Evolutionary conservation across 2,888 invertebrate genomes (phyloP).

Genomic region (Lucinisca nassula): DNA sequence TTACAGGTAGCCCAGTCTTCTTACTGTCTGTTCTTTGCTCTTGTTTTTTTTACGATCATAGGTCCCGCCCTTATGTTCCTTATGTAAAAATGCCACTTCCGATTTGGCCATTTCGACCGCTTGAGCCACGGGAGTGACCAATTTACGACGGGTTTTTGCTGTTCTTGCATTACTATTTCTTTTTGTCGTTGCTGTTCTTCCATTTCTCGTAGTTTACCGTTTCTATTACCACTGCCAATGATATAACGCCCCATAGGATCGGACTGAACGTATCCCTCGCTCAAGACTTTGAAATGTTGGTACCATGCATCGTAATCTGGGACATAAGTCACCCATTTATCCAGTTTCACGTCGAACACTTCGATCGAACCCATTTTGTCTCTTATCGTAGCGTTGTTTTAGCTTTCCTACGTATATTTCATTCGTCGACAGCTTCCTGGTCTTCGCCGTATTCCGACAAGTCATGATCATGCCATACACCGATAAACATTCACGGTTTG

Average conservation of each 20-base stretch:
- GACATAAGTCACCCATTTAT: constrained; percentile 32
- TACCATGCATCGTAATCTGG: constrained; percentile 32
- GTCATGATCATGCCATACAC: too few relatives aligned
- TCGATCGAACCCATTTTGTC: constrained; percentile 41
- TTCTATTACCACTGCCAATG: constrained; percentile 11
- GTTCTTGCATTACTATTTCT: too few relatives aligned
- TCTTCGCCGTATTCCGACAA: too few relatives aligned
- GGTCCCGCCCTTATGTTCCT: neutral
- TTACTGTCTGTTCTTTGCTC: too few relatives aligned
- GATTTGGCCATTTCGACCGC: neutral
- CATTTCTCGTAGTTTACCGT: constrained; percentile 7
- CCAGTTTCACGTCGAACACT: constrained; percentile 38
- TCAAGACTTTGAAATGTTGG: constrained; percentile 21
- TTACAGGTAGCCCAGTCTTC: too few relatives aligned
- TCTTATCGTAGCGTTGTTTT: too few relatives aligned
- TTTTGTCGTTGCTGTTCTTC: neutral
- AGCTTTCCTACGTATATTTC: too few relatives aligned
- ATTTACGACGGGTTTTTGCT: neutral
- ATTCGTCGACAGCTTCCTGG: too few relatives aligned
- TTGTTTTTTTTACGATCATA: too few relatives aligned
- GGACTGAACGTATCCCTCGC: constrained; percentile 12
- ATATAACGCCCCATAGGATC: constrained; percentile 29
- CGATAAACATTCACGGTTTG: too few relatives aligned
- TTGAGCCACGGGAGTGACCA: neutral
- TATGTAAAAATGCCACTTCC: neutral